Conservation (phyloP, 1,140 invertebrate species). For the Monomorium pharaonis region DNA sequence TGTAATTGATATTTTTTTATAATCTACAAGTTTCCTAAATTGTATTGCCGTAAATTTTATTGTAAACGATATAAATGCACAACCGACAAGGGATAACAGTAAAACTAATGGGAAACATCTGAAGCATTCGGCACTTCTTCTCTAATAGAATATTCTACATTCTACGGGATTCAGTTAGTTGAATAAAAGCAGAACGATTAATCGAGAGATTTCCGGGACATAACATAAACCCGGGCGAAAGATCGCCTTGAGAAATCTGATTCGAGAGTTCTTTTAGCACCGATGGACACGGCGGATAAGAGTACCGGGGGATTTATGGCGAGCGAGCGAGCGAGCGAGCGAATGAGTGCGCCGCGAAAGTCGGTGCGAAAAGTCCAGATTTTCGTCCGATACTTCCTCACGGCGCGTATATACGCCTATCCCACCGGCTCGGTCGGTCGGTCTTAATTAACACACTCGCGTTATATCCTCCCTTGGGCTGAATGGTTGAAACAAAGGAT, state of each 20-base stretch:
- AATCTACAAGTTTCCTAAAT: too few species aligned
- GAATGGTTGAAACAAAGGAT: constrained; percentile 71
- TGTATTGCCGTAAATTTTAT: too few species aligned
- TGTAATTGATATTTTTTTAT: too few species aligned
- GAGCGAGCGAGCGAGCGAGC: not conserved
- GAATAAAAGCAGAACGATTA: constrained; percentile 29
- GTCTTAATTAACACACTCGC: constrained; percentile 73
- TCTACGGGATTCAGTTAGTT: not conserved
- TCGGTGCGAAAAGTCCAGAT: constrained; percentile 37
- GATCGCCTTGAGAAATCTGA: constrained; percentile 48
- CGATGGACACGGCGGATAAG: constrained; percentile 47
- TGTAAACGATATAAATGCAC: too few species aligned
- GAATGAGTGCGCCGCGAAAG: not conserved
- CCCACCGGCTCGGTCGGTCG: constrained; percentile 35
- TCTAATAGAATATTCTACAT: not conserved
- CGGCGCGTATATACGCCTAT: constrained; percentile 37
- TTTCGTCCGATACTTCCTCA: constrained; percentile 43
- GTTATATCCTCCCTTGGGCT: constrained; percentile 64
- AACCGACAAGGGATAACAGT: too few species aligned
- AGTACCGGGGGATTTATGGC: constrained; percentile 30
- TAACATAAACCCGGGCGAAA: constrained; percentile 45
- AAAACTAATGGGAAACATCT: too few species aligned
- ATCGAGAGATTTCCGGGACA: constrained; percentile 25
- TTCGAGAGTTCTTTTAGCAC: constrained; percentile 50
- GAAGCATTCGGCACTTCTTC: too few species aligned